phyloP scores from a whole-genome alignment of 2,888 invertebrate species.

The Corythucha ciliata region DNA sequence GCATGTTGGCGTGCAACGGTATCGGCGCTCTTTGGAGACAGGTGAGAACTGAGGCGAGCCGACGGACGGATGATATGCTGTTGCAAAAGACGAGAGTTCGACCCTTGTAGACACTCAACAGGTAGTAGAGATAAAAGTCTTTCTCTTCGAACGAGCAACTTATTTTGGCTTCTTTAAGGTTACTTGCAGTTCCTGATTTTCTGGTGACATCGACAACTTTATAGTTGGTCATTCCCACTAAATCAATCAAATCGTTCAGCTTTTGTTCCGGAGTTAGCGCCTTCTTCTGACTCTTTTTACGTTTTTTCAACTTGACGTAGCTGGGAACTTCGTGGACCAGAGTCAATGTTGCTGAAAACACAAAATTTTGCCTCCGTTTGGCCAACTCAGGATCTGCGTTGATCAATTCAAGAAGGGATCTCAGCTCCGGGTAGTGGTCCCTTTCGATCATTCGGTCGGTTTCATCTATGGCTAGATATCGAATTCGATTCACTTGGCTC shows the following conservation, averaged over 20 bases:
- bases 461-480: slow-evolving; percentile 91
- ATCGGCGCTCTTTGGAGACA: slow-evolving; percentile 54
- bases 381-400: slow-evolving; percentile 54
- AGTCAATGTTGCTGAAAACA: slow-evolving; percentile 95
- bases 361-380: slow-evolving; percentile 74
- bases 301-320: slow-evolving; percentile 44
- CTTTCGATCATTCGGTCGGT: slow-evolving; percentile 97
- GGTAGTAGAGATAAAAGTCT: slow-evolving; percentile 87
- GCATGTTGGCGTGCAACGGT: slow-evolving; percentile 82
- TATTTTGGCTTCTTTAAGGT: slow-evolving; percentile 75
- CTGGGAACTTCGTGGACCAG: slow-evolving; percentile 76
- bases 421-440: slow-evolving; percentile 89
- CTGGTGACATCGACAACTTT: slow-evolving; percentile 89
- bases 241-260: slow-evolving; percentile 62
- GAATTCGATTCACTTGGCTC: slow-evolving; percentile 58
- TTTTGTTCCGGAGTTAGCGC: slow-evolving; percentile 53
- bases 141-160: slow-evolving; percentile 69
- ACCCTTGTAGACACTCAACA: slow-evolving; percentile 70
- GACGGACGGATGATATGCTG: slow-evolving; percentile 85
- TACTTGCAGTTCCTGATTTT: slow-evolving; percentile 69
- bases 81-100: slow-evolving; percentile 89
- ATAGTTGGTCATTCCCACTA: slow-evolving; percentile 76
- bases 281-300: slow-evolving; percentile 24
- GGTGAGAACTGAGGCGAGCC: slow-evolving; percentile 48
- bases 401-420: slow-evolving; percentile 65